Percentiles rank a stretch among this genome's conserved stretches.
These are phyloP conservation scores for Glyphotaelius pellucidus DNA, from an alignment of 2,888 invertebrate species.

Conservation along the genomic window DNA sequence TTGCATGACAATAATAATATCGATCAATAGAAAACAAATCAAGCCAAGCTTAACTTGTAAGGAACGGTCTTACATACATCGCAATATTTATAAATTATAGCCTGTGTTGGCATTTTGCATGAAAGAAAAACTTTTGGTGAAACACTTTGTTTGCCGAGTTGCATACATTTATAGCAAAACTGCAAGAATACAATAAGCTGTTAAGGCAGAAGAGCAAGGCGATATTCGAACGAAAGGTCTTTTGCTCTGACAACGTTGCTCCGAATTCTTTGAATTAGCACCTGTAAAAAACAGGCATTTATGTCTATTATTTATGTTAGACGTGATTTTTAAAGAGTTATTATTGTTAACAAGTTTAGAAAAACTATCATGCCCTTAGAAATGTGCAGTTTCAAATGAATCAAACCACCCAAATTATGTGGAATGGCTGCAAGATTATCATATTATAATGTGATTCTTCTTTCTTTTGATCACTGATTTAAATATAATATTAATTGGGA, in stretches of 20 bases:
- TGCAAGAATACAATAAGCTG: neutral
- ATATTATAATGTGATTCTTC: neutral
- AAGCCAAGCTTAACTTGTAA: neutral
- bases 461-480: neutral
- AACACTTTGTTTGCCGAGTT: neutral
- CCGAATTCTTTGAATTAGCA: neutral
- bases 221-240: neutral
- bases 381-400: neutral
- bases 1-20: constrained; percentile 36
- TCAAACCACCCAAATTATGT: neutral
- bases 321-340: too few relatives aligned
- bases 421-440: neutral
- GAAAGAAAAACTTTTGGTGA: neutral
- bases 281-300: neutral
- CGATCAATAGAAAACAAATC: neutral
- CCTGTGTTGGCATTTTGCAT: neutral
- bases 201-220: neutral
- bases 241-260: too few relatives aligned
- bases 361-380: too few relatives aligned
- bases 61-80: neutral
- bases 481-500: neutral
- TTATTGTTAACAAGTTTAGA: too few relatives aligned
- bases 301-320: too few relatives aligned
- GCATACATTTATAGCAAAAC: neutral
- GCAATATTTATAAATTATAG: neutral